Base-by-base conservation (phyloP, 2,888 invertebrate species). In the Drosophila helvetica region DNA sequence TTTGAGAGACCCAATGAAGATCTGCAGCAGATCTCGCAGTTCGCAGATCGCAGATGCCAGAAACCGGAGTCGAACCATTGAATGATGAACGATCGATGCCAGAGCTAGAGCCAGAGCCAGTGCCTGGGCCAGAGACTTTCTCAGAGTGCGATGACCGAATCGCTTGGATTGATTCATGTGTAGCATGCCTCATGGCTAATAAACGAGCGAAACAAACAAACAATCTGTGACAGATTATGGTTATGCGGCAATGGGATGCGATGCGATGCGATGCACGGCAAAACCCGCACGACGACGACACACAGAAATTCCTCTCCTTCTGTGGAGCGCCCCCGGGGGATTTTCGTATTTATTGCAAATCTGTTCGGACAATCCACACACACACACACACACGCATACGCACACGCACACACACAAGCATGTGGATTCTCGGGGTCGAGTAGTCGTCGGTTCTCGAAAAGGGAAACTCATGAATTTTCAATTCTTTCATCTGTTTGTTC, bases 1-100 rank as follows among this genome's bases (percentile, higher is more conserved):
- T 77, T 59, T 74, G 69, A 66, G 56, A 42, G 47, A 57, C 71
- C 66, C 75, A 80, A 77, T 53, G 53, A 72, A 76, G 59, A 52
- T 50, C 73, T 82, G 85, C 30, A 50, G 66, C 76, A 56, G 50
- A 61, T 75, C 56, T 72, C 71, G 72, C 30, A 27, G 46, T 46
- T 57, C 78, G 57, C 51, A 25, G 25, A 65, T 60, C 53, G 43
- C 17, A n/a, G 25, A 65, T 60, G 48, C 38, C 17, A n/a, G 47
- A 42, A 22, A 65, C 65, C 38, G 38, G 38, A 38, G n/a, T 15
- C 38, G 38, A 67, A 47, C 30, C 47, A 53, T 17, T 54, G 19
- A 38, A 22, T 52, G 46, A 46, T 18, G 22, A 2, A 15, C 12
- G 38, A 15, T 17, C 18, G 56, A 19, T 18, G 56, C 19, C 30